Evolutionary conservation across 2,888 invertebrate species (phyloP).

Genomic region (Drosophila lacicola): DNA sequence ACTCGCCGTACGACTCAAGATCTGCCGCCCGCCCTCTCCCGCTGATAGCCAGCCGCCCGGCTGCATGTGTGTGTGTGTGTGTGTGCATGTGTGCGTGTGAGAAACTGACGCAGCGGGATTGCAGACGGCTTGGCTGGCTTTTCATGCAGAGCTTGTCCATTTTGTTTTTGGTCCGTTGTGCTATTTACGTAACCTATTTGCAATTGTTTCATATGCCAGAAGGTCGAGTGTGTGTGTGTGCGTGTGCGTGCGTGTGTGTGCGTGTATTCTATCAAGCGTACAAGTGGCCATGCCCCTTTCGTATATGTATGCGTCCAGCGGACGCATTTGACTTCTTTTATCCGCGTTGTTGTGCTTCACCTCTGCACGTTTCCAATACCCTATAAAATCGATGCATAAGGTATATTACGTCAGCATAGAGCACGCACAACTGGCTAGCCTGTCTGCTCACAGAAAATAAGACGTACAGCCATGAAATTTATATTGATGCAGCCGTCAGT

Average conservation of each 20-base stretch:
- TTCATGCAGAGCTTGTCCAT: constrained; percentile 35
- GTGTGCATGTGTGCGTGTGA: not conserved
- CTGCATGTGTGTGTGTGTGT: not conserved
- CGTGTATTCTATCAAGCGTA: constrained; percentile 49
- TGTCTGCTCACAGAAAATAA: not conserved
- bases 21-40: constrained; percentile 1
- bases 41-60: not conserved
- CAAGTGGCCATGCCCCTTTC: constrained; percentile 28
- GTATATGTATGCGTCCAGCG: constrained; percentile 19
- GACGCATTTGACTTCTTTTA: constrained; percentile 35
- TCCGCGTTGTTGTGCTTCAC: constrained; percentile 18
- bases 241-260: constrained; percentile 4
- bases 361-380: constrained; percentile 46
- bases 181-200: constrained; percentile 63
- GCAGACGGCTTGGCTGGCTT: constrained; percentile 24
- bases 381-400: constrained; percentile 6
- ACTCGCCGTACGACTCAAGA: constrained; percentile 40
- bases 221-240: constrained; percentile 42
- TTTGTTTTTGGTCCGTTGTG: constrained; percentile 29
- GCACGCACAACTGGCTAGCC: too few relatives aligned
- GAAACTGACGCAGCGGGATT: constrained; percentile 15
- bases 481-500: not conserved
- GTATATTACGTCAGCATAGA: not conserved
- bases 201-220: constrained; percentile 61
- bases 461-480: not conserved